Conservation (phyloP, 2,888 invertebrate species). For the Drosophila sordidula region DNA sequence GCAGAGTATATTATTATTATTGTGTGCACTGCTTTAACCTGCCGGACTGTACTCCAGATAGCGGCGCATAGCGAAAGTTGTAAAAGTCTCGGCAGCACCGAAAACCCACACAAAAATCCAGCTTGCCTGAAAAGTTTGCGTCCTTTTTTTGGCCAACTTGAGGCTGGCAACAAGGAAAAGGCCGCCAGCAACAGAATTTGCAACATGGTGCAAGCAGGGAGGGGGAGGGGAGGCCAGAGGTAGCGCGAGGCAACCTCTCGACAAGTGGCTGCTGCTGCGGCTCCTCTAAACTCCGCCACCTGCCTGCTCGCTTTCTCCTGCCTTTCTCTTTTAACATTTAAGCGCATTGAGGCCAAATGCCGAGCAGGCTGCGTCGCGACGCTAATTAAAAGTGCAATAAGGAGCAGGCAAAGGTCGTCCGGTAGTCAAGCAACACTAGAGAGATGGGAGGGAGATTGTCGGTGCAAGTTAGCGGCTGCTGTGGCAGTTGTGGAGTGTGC, state of each 20-base stretch:
- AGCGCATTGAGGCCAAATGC: slow-evolving; percentile 73
- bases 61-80: slow-evolving; percentile 32
- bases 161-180: slow-evolving; percentile 24
- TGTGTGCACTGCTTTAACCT: slow-evolving; percentile 21
- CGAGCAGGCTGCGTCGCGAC: slow-evolving; percentile 60
- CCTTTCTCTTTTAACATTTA: slow-evolving; percentile 47
- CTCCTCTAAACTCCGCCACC: slow-evolving; percentile 30
- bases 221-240: neutral
- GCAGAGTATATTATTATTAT: slow-evolving; percentile 19
- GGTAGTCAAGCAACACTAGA: neutral
- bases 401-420: slow-evolving; percentile 48
- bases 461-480: neutral
- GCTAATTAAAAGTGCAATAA: slow-evolving; percentile 79
- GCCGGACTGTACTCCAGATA: slow-evolving; percentile 22
- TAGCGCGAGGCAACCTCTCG: slow-evolving; percentile 7
- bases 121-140: slow-evolving; percentile 34
- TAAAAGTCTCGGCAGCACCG: slow-evolving; percentile 19
- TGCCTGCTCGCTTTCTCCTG: neutral
- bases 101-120: slow-evolving; percentile 29
- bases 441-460: neutral
- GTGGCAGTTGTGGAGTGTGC: slow-evolving; percentile 24
- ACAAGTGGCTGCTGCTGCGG: slow-evolving; percentile 33
- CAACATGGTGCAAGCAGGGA: slow-evolving; percentile 26
- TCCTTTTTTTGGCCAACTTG: slow-evolving; percentile 18
- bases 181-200: slow-evolving; percentile 47